Evolutionary conservation across 2,113 vertebrate genomes (phyloP).

Genomic region (Pungitius pungitius): DNA sequence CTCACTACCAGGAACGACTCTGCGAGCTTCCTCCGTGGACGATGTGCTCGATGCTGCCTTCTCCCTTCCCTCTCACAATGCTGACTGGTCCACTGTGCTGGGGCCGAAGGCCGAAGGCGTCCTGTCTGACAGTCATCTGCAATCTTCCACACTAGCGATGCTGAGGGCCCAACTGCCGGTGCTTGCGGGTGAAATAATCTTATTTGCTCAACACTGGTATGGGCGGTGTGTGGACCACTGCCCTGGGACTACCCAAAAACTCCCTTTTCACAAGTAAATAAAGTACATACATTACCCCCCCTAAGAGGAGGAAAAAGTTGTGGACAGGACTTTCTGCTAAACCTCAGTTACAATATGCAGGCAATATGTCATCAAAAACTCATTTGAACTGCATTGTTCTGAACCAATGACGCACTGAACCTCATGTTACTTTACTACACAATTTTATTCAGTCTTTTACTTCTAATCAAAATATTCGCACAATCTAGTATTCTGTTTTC

Average conservation of each 20-base stretch:
- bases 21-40: constrained; percentile 90
- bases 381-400: constrained; percentile 69
- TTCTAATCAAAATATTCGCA: constrained; percentile 78
- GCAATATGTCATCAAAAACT: constrained; percentile 61
- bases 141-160: constrained; percentile 90
- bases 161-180: constrained; percentile 85
- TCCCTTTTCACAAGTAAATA: constrained; percentile 47
- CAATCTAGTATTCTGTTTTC: constrained; percentile 78
- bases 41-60: constrained; percentile 92
- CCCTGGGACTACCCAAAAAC: constrained; percentile 62
- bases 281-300: constrained; percentile 20
- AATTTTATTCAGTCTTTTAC: constrained; percentile 82
- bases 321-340: constrained; percentile 53
- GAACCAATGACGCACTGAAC: constrained; percentile 82
- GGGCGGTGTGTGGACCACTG: constrained; percentile 50
- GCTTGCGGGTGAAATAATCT: constrained; percentile 72
- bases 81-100: constrained; percentile 97
- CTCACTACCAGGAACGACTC: constrained; percentile 92
- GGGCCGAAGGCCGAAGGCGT: constrained; percentile 90
- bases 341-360: constrained; percentile 55
- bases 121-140: constrained; percentile 92
- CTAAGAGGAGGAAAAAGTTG: constrained; percentile 26
- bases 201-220: constrained; percentile 62
- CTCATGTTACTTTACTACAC: constrained; percentile 80
- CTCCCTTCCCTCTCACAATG: constrained; percentile 90